Evolutionary conservation across 1,140 invertebrate species (phyloP).

Genomic region (Magallana angulata): DNA sequence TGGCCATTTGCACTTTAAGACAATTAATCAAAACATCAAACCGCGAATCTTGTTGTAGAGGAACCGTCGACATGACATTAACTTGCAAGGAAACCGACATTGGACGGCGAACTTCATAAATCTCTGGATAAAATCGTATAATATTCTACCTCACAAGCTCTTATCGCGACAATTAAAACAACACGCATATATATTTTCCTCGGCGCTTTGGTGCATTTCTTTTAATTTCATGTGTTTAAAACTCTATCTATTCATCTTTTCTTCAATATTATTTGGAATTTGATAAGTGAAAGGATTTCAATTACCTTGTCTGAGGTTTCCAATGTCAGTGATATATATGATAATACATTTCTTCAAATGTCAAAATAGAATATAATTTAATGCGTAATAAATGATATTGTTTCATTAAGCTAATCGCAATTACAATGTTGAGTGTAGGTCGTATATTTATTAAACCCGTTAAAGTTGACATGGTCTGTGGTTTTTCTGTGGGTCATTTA

Average conservation of each 20-base stretch:
- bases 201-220: background rate
- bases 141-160: conserved; percentile 9
- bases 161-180: background rate
- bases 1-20: background rate
- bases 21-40: conserved; percentile 1
- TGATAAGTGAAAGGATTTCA: background rate
- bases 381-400: no score
- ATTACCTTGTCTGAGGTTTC: no score
- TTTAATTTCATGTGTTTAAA: background rate
- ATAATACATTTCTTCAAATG: no score
- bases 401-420: no score
- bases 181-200: background rate
- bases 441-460: no score
- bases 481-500: no score
- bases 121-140: background rate
- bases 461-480: no score
- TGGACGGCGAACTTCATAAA: background rate
- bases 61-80: background rate
- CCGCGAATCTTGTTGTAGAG: background rate
- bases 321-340: no score
- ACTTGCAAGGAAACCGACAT: background rate
- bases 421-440: no score
- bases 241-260: no score
- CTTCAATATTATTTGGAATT: background rate
- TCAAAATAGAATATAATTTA: no score